Percentiles rank a stretch among this genome's conserved stretches.
These are phyloP conservation scores for Temnothorax nylanderi DNA, from an alignment of 1,140 invertebrate species.

Conservation along the genomic window DNA sequence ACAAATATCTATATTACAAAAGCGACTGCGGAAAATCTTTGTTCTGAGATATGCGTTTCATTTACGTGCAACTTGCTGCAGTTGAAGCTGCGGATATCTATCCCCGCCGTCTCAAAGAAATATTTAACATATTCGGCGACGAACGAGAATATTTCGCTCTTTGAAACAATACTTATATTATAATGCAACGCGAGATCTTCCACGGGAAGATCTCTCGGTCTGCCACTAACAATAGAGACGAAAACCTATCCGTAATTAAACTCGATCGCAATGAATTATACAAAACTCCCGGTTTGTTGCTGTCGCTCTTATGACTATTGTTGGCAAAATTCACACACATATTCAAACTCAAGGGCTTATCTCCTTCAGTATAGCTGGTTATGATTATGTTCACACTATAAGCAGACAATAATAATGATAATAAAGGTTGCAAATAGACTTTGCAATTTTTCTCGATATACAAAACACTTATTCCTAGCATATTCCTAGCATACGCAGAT, in stretches of 20 bases:
- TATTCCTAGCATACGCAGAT: neutral
- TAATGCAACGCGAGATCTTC: slow-evolving; percentile 15
- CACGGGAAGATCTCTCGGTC: slow-evolving; percentile 3
- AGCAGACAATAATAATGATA: neutral
- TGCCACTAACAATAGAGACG: neutral
- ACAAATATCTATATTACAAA: slow-evolving; percentile 54
- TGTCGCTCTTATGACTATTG: neutral
- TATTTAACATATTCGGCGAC: slow-evolving; percentile 52
- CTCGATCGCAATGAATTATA: slow-evolving; percentile 9
- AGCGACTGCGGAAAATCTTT: slow-evolving; percentile 49
- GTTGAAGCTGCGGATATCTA: slow-evolving; percentile 44
- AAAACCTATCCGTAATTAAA: slow-evolving; percentile 26
- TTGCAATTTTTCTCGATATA: neutral
- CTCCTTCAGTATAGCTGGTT: neutral
- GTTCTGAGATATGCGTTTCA: slow-evolving; percentile 56
- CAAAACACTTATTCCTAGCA: neutral
- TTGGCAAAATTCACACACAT: neutral
- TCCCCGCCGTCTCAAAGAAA: slow-evolving; percentile 40
- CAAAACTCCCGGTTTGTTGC: neutral
- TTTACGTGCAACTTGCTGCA: slow-evolving; percentile 48
- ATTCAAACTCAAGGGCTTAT: neutral
- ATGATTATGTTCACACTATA: neutral
- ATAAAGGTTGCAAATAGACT: neutral
- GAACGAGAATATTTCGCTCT: slow-evolving; percentile 37
- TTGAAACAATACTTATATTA: slow-evolving; percentile 32